phyloP scores from a whole-genome alignment of 2,888 invertebrate species.

The Habroteleia sp. region DNA sequence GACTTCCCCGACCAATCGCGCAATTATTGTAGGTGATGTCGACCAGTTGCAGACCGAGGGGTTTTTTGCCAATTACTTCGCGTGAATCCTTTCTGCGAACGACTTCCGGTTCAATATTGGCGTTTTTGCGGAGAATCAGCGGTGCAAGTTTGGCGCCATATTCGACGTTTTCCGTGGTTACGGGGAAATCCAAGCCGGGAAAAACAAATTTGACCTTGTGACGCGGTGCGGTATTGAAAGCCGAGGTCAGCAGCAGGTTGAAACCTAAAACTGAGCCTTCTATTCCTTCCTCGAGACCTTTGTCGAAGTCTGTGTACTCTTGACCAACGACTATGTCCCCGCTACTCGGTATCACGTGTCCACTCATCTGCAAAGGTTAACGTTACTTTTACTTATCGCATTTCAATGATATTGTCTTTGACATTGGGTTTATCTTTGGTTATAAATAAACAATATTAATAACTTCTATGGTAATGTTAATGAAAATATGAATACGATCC shows the following conservation, averaged over 20 bases:
- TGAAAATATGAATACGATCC: too few species aligned
- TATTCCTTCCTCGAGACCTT: slow-evolving; percentile 85
- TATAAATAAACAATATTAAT: too few species aligned
- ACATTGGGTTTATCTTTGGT: too few species aligned
- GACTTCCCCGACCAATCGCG: slow-evolving; percentile 82
- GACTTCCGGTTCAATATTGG: background rate
- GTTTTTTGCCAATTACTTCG: slow-evolving; percentile 58
- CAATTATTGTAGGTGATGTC: slow-evolving; percentile 81
- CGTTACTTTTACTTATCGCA: background rate
- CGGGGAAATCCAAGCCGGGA: background rate
- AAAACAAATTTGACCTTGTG: slow-evolving; percentile 26
- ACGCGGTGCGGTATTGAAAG: slow-evolving; percentile 76
- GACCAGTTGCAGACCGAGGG: slow-evolving; percentile 81
- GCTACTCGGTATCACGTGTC: slow-evolving; percentile 83
- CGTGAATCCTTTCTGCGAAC: slow-evolving; percentile 4
- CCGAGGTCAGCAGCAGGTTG: slow-evolving; percentile 84
- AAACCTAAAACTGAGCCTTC: slow-evolving; percentile 86
- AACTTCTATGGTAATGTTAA: too few species aligned
- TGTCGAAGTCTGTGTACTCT: slow-evolving; percentile 86
- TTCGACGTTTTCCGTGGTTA: background rate
- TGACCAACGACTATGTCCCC: slow-evolving; percentile 87
- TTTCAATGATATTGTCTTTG: slow-evolving; percentile 4
- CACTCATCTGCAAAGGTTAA: slow-evolving; percentile 82
- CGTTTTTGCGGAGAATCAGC: slow-evolving; percentile 10
- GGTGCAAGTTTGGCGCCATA: slow-evolving; percentile 19